A percentile compares a stretch with the other conserved stretches of the same genome.
Conservation (phyloP, 37 sponge, comb jelly and placozoan genomes). For the Lycopodina hypogea region DNA sequence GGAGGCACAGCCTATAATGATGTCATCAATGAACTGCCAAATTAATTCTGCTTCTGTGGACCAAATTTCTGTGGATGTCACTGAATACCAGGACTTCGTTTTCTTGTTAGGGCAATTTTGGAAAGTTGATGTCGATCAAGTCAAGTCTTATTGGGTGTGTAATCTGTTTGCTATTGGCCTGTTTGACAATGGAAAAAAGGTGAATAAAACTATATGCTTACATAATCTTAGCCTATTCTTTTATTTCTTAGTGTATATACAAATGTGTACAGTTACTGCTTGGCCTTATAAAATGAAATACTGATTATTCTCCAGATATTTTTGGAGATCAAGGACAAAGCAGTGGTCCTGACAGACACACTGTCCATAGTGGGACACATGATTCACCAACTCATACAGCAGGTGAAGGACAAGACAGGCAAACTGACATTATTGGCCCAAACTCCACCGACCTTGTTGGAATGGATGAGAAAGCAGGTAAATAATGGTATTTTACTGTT, state of each 20-base stretch:
- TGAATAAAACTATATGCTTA: too few relatives aligned
- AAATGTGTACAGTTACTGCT: too few relatives aligned
- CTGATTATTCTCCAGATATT: conserved; percentile 41
- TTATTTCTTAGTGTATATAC: too few relatives aligned
- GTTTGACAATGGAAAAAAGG: conserved; percentile 40
- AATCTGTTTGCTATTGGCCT: conserved; percentile 51
- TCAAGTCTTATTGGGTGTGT: conserved; percentile 39
- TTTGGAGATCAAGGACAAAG: conserved; percentile 23
- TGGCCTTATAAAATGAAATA: too few relatives aligned
- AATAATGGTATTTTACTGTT: not conserved
- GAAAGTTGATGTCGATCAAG: conserved; percentile 23
- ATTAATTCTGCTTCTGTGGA: not conserved
- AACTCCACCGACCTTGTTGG: conserved; percentile 36
- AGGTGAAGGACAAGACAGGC: conserved; percentile 14
- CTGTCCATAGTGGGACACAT: conserved; percentile 31
- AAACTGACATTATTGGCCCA: conserved; percentile 37
- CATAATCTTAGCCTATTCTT: too few relatives aligned
- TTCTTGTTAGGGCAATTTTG: conserved; percentile 43
- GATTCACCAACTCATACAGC: conserved; percentile 20
- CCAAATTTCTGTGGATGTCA: conserved; percentile 8
- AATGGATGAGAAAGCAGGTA: conserved; percentile 62
- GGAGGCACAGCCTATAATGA: not conserved
- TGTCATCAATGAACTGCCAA: not conserved
- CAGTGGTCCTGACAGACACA: not conserved
- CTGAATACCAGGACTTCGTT: conserved; percentile 23